Evolutionary conservation across 2,888 invertebrate genomes (phyloP).

Genomic region (Pecten maximus): DNA sequence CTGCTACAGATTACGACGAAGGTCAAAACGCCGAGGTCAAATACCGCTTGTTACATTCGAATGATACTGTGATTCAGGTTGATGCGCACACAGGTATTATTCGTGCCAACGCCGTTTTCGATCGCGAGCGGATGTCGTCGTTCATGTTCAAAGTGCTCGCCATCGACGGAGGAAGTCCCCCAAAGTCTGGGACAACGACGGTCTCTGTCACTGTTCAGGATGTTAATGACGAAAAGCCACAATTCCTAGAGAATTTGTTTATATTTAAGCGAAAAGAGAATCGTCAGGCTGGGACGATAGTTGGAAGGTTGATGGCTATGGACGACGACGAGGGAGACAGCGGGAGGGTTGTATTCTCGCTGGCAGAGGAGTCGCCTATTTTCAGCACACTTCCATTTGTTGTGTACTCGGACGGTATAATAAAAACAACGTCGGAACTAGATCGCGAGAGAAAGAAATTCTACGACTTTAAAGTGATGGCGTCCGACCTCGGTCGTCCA

Average conservation of each 20-base stretch:
- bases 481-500: constrained; percentile 60
- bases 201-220: constrained; percentile 90
- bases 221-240: constrained; percentile 95
- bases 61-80: constrained; percentile 83
- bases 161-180: constrained; percentile 93
- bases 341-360: constrained; percentile 49
- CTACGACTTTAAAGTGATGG: constrained; percentile 59
- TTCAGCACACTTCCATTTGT: constrained; percentile 55
- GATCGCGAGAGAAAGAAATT: constrained; percentile 60
- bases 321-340: constrained; percentile 64
- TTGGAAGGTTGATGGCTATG: constrained; percentile 77
- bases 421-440: constrained; percentile 54
- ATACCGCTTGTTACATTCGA: constrained; percentile 84
- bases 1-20: constrained; percentile 88
- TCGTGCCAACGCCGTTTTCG: constrained; percentile 55
- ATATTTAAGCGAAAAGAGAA: constrained; percentile 85
- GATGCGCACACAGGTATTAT: constrained; percentile 58
- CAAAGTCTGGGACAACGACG: constrained; percentile 94
- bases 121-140: constrained; percentile 56
- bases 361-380: constrained; percentile 19
- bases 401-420: constrained; percentile 56
- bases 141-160: constrained; percentile 51
- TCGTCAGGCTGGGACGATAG: constrained; percentile 69
- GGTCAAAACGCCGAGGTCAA: constrained; percentile 63
- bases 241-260: constrained; percentile 94